Evolutionary conservation across 2,888 invertebrate species (phyloP).

Genomic region (Ornithoptera priamus): DNA sequence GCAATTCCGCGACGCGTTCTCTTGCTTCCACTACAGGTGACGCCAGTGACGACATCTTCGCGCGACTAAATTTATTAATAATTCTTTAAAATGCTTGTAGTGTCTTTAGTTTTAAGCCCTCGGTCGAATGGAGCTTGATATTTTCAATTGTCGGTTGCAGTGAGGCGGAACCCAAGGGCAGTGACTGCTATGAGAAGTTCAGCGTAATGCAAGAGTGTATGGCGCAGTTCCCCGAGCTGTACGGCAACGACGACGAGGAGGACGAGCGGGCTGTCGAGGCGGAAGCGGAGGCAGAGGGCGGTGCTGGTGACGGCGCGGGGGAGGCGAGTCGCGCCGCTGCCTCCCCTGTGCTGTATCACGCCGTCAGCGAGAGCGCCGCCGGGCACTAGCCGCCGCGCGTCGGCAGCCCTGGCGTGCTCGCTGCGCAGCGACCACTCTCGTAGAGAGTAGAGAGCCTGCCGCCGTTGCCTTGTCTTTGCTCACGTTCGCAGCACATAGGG

Average conservation of each 20-base stretch:
- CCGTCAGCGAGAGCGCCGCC: slow-evolving; percentile 76
- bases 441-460: too few species aligned
- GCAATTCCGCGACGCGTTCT: slow-evolving; percentile 95
- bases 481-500: too few species aligned
- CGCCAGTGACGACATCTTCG: background rate
- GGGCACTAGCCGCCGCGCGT: too few species aligned
- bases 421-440: too few species aligned
- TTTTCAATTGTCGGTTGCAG: slow-evolving; percentile 79
- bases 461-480: too few species aligned
- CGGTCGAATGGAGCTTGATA: background rate
- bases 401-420: too few species aligned
- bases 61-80: background rate
- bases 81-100: too few species aligned
- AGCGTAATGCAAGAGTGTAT: slow-evolving; percentile 95
- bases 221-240: slow-evolving; percentile 91
- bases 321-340: slow-evolving; percentile 92
- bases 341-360: slow-evolving; percentile 93
- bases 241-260: slow-evolving; percentile 79
- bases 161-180: slow-evolving; percentile 93
- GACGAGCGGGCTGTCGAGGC: slow-evolving; percentile 72
- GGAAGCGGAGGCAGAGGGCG: slow-evolving; percentile 94
- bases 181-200: slow-evolving; percentile 95
- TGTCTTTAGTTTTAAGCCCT: background rate
- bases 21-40: slow-evolving; percentile 93
- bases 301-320: slow-evolving; percentile 97